Percentiles rank a stretch among this genome's conserved stretches.
Evolutionary conservation across 2,113 vertebrate species (phyloP).

Genomic region (Plecturocebus donacophilus): DNA sequence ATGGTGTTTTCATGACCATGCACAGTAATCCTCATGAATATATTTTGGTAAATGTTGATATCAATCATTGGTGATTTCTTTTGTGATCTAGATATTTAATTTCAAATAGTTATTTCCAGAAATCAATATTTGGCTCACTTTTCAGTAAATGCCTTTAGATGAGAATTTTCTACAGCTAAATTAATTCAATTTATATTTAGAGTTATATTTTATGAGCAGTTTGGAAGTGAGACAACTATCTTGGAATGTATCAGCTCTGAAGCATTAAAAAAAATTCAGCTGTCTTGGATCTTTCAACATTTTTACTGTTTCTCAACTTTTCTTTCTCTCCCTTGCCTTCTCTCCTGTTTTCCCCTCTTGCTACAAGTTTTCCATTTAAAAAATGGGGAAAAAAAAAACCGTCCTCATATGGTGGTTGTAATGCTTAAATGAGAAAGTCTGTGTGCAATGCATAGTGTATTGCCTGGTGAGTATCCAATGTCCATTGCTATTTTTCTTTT

Average conservation of each 20-base stretch:
- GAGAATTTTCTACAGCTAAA: neutral
- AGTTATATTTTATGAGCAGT: neutral
- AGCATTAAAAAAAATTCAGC: neutral
- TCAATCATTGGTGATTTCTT: neutral
- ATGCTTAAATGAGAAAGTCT: neutral
- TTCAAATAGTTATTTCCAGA: conserved; percentile 26
- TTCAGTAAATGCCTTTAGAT: conserved; percentile 32
- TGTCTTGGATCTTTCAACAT: neutral
- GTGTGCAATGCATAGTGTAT: neutral
- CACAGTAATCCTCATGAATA: neutral
- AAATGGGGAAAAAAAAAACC: neutral
- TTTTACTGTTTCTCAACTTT: neutral
- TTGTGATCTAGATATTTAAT: conserved; percentile 23
- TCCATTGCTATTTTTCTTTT: neutral
- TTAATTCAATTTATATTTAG: conserved; percentile 26
- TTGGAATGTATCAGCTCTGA: neutral
- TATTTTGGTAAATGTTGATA: conserved; percentile 14
- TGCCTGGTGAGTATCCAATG: neutral
- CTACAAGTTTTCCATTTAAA: neutral
- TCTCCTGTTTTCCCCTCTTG: neutral
- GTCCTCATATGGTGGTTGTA: neutral
- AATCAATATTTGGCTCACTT: conserved; percentile 49
- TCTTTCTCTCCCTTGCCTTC: neutral
- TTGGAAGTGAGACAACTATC: neutral
- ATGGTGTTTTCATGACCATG: neutral